Base-by-base conservation (phyloP, 1,140 invertebrate species). In the Reticulitermes speratus region DNA sequence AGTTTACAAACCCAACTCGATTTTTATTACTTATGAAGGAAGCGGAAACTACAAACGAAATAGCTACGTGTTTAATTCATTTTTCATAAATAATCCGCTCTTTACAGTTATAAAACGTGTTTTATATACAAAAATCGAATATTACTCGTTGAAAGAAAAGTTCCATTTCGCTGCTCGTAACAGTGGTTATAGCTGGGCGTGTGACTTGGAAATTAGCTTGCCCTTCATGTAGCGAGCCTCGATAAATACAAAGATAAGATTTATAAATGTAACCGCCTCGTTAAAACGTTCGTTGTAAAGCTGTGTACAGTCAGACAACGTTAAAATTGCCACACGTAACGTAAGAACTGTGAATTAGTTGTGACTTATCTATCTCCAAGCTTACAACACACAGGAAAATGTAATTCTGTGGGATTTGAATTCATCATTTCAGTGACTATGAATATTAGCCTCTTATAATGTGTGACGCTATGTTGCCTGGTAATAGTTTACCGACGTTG, bases 171-270 rank as follows among this genome's bases (percentile, higher is more conserved):
- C 59, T 7, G 59, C 59, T 23, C 59, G 21, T 65, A 23, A 21
- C 7, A 12, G 59, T n/a, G 14, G 59, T 23, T 23, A 65, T 65
- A 21, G 21, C 59, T 12, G 59, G 59, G 7, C 59, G 25, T n/a
- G 21, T 65, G 59, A 65, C 59, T 65, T n/a, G 9, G 25, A 65
- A 65, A 65, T 65, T 65, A 65, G 59, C 7, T 19, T 65, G 12
- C 59, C 19, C 59, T 65, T n/a, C 59, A 19, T 16, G 59, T 23
- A 2, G 59, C 59, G 21, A n/a, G 21, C 59, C 25, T 8, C 25
- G 59, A 65, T 65, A 65, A 65, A 65, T 65, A 19, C 59, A 65
- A 65, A 65, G 59, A 65, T 65, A 65, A 65, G 59, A 65, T 65
- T 65, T 65, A 65, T 65, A 65, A 65, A 65, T 65, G 59, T 65